A percentile compares a stretch with the other conserved stretches of the same genome.
These are phyloP conservation scores for Acanthiza pusilla DNA, from an alignment of 2,797 vertebrate species.

Conservation along the genomic window DNA sequence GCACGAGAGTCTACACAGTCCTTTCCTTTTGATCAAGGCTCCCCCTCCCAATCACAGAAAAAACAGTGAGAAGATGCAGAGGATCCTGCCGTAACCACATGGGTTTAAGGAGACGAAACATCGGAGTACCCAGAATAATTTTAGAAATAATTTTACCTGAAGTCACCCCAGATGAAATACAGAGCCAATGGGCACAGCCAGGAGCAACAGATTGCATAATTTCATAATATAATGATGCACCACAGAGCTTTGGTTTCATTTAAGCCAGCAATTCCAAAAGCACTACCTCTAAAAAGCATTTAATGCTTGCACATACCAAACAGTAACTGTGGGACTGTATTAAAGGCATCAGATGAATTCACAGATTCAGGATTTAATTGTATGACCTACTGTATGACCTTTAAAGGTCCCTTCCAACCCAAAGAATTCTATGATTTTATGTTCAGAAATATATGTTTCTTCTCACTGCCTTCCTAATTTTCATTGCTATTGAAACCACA, in stretches of 20 bases:
- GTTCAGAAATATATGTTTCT: background rate
- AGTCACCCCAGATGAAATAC: background rate
- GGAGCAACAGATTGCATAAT: background rate
- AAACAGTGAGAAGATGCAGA: background rate
- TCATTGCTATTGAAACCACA: background rate
- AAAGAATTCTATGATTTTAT: background rate
- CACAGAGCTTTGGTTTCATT: background rate
- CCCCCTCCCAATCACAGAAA: background rate
- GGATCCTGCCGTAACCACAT: background rate
- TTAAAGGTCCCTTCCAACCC: background rate
- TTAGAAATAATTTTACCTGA: background rate
- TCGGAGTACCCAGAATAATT: fast-evolving
- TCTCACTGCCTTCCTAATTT: background rate
- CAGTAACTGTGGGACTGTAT: background rate
- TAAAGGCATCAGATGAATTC: background rate
- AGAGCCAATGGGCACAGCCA: background rate
- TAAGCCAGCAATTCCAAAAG: background rate
- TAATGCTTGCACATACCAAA: background rate
- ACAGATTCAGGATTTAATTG: background rate
- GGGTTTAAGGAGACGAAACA: background rate
- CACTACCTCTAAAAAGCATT: background rate
- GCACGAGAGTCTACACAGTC: background rate
- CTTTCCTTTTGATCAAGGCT: background rate
- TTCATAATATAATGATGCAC: background rate
- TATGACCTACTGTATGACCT: background rate